Evolutionary conservation across 2,113 vertebrate species (phyloP).

Genomic region (Equus przewalskii): DNA sequence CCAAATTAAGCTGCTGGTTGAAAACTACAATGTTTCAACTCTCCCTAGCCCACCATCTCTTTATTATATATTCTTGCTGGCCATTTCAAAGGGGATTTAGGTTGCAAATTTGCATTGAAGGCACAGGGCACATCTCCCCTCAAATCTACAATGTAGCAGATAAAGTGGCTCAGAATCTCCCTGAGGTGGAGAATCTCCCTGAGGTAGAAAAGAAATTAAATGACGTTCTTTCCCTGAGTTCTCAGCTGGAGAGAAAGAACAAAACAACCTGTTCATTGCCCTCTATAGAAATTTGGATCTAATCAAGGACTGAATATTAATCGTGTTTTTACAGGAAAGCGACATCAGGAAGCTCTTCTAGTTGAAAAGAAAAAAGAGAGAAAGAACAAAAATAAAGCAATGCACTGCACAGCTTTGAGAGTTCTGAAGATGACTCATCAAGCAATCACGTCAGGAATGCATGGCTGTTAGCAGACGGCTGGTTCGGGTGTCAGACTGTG

Average conservation of each 20-base stretch:
- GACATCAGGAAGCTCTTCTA: slow-evolving; percentile 71
- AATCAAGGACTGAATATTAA: slow-evolving; percentile 71
- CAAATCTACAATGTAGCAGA: neutral
- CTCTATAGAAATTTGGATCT: slow-evolving; percentile 66
- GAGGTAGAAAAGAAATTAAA: slow-evolving; percentile 34
- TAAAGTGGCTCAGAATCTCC: slow-evolving; percentile 4
- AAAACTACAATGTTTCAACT: neutral
- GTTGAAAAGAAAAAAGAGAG: slow-evolving; percentile 76
- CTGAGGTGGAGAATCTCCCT: slow-evolving; percentile 24
- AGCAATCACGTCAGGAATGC: slow-evolving; percentile 84
- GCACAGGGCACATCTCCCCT: neutral
- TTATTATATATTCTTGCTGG: neutral
- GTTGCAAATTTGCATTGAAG: neutral
- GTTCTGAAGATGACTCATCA: slow-evolving; percentile 78
- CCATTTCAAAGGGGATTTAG: neutral
- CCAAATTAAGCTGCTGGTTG: neutral
- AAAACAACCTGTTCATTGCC: slow-evolving; percentile 70
- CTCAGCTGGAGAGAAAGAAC: slow-evolving; percentile 66
- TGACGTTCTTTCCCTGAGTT: slow-evolving; percentile 7
- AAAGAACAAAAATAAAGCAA: slow-evolving; percentile 79
- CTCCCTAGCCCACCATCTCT: neutral
- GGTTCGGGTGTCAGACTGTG: slow-evolving; percentile 58
- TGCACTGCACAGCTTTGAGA: slow-evolving; percentile 59
- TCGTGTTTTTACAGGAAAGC: slow-evolving; percentile 79
- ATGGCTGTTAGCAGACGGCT: slow-evolving; percentile 72